Base-by-base conservation (phyloP, 2,888 invertebrate species). In the Eristalinus aeneus region DNA sequence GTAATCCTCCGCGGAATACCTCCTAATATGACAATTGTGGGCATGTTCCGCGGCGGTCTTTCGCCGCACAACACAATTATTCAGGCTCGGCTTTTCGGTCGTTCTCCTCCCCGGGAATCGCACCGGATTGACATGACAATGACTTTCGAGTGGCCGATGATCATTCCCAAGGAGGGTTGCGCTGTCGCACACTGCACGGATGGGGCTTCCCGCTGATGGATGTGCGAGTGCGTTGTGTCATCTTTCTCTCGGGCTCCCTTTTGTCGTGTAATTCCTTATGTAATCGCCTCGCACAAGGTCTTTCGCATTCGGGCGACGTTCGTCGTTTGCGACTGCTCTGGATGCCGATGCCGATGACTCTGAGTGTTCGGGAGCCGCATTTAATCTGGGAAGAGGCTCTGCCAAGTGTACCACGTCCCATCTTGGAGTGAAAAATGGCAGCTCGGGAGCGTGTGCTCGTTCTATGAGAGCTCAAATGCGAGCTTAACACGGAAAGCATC, bases 11-110 rank as follows among this genome's bases (percentile, higher is more conserved):
- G 20, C 58, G 71, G 64, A 71, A 32, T 73, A 61, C 76, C 82
- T 82, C 86, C 86, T 86, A 86, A 86, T 86, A 86, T 74, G 86
- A 82, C 86, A 86, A 82, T 82, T 82, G 85, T 73, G 69, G 85
- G 81, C 73, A 86, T 86, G 85, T 86, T 82, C 65, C 69, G 72
- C 58, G 69, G 63, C 67, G 69, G 76, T 77, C 85, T 69, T 86
- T 77, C 53, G 69, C 82, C 60, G 74, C 73, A 73, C 81, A 73
- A 86, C 56, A 77, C 73, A 86, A 81, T 82, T 82, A 82, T 86
- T 77, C 76, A 77, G 22, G 22, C 10, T 10, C 56, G 22, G 77
- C 75, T 80, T 76, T 76, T 72, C 31, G 56, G 46, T 80, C 54
- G 34, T 73, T 64, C 22, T 54, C 39, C 46, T 20, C 12, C 54